These are phyloP conservation scores for Sinohyriopsis cumingii DNA, from an alignment of 2,888 invertebrate species.

Conservation along the genomic window DNA sequence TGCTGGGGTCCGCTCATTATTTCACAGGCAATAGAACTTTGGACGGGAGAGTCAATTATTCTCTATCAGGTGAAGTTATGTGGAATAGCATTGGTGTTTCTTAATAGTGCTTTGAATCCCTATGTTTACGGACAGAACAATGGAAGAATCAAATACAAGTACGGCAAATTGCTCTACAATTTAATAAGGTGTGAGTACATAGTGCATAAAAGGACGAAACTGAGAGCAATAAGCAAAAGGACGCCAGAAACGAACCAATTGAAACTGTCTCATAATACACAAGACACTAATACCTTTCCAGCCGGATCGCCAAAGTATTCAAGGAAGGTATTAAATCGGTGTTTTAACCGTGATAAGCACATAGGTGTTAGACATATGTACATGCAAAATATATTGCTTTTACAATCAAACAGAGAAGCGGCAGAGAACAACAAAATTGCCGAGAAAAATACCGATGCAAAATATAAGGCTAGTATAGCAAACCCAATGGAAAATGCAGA, in stretches of 20 bases:
- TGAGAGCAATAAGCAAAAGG: slow-evolving; percentile 7
- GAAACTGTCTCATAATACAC: slow-evolving; percentile 14
- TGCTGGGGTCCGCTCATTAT: slow-evolving; percentile 60
- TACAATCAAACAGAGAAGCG: too few species aligned
- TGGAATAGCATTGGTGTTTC: slow-evolving; percentile 60
- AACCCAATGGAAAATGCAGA: too few species aligned
- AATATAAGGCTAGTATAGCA: too few species aligned
- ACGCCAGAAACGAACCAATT: slow-evolving; percentile 14
- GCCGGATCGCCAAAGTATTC: too few species aligned
- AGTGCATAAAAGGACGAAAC: slow-evolving; percentile 5
- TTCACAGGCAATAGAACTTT: slow-evolving; percentile 53
- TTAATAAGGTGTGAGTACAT: slow-evolving; percentile 22
- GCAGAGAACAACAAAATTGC: too few species aligned
- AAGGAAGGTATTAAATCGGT: too few species aligned
- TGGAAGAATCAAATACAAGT: slow-evolving; percentile 46
- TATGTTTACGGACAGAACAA: slow-evolving; percentile 59
- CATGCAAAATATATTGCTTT: too few species aligned
- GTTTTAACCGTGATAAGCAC: too few species aligned
- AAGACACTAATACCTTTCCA: slow-evolving; percentile 15
- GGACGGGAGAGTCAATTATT: slow-evolving; percentile 57
- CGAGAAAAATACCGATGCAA: too few species aligned
- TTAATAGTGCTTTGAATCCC: slow-evolving; percentile 61
- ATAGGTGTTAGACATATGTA: too few species aligned
- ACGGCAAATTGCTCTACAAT: slow-evolving; percentile 23
- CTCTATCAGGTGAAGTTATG: slow-evolving; percentile 62